A percentile compares a stretch with the other conserved stretches of the same genome.
Evolutionary conservation across 2,113 vertebrate genomes (phyloP).

Genomic region (Sisor rabdophorus): DNA sequence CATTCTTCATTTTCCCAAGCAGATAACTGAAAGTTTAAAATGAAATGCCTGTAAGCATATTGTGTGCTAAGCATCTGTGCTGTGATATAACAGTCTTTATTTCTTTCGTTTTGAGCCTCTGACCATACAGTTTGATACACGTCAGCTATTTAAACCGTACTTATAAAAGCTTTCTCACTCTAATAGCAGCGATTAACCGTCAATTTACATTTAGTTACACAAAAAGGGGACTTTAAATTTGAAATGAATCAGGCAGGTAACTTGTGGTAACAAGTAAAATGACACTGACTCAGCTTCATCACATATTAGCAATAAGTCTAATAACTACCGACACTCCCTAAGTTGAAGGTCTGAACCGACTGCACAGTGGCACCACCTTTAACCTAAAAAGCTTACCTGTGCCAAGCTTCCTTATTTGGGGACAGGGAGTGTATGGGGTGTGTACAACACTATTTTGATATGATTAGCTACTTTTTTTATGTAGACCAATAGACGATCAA

Average conservation of each 20-base stretch:
- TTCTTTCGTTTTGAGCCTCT: background rate
- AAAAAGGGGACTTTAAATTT: no score
- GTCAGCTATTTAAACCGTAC: background rate
- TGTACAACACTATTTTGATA: background rate
- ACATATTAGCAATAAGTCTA: slow-evolving; percentile 7
- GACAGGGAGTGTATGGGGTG: background rate
- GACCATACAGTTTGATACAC: background rate
- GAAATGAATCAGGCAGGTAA: background rate
- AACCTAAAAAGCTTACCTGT: background rate
- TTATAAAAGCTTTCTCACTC: background rate
- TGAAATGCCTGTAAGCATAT: background rate
- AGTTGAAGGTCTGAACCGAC: background rate
- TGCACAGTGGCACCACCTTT: background rate
- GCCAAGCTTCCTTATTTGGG: slow-evolving; percentile 3
- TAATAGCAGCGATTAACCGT: background rate
- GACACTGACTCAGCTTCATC: background rate
- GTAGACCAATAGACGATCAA: background rate
- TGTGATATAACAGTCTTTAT: background rate
- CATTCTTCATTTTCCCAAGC: background rate
- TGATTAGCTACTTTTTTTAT: background rate
- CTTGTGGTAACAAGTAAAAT: background rate
- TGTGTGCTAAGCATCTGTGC: background rate
- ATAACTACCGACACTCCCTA: background rate
- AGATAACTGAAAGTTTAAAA: background rate
- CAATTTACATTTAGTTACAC: background rate